Conservation (phyloP, 2,797 vertebrate genomes). For the Peromyscus nudipes region DNA sequence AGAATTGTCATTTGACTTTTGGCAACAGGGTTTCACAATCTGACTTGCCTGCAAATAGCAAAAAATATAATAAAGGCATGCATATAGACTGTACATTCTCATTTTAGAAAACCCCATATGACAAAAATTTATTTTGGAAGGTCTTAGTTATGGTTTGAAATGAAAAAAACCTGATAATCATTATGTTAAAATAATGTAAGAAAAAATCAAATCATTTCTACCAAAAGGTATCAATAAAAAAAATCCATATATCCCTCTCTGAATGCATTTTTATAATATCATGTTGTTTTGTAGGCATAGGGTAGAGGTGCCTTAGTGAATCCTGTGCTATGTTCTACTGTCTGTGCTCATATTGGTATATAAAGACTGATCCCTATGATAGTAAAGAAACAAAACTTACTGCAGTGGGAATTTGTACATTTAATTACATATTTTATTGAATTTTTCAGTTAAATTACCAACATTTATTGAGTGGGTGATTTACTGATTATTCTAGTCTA, state of each 20-base stretch:
- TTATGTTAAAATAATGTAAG: background rate
- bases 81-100: background rate
- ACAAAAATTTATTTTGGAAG: slow-evolving; percentile 14
- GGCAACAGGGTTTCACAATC: background rate
- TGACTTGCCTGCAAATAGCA: slow-evolving; percentile 38
- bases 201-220: slow-evolving; percentile 37
- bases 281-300: background rate
- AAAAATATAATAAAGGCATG: background rate
- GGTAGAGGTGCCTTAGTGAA: background rate
- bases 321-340: background rate
- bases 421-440: background rate
- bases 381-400: background rate
- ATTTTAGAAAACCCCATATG: slow-evolving; percentile 54
- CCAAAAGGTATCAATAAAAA: background rate
- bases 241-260: background rate
- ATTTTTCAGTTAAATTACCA: slow-evolving; percentile 12
- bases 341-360: background rate
- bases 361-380: background rate
- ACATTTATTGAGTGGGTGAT: slow-evolving; percentile 5
- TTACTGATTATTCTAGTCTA: background rate
- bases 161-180: slow-evolving; percentile 6
- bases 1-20: slow-evolving; percentile 19
- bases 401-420: background rate
- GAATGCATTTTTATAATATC: background rate
- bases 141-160: background rate